Evolutionary conservation across 2,113 vertebrate species (phyloP), one percentile per base, ranked within the genome.

Genomic region (Lagenorhynchus albirostris): DNA sequence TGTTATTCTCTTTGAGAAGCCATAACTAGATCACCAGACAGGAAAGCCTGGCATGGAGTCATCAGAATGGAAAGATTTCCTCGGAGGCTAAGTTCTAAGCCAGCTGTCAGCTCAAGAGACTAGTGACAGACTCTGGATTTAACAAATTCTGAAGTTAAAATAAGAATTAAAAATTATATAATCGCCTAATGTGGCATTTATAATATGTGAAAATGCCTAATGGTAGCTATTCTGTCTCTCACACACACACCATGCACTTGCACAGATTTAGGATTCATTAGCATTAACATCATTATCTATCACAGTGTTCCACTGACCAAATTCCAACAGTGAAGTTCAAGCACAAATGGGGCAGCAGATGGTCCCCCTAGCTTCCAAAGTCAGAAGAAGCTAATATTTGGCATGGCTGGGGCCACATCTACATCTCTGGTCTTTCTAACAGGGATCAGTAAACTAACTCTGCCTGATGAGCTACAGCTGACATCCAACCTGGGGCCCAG

Each of bases 281-380:
- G 63, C 84, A 77, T 91, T 88, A 80, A 91, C 67, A 33, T 68
- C 38, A 70, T 80, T 94, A 93, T 82, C 86, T 77, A 65, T 74
- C 68, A 36, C 21, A 71, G n/a, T 76, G 14, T 53, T 67, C 50
- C 80, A 92, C 83, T 96, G 80, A 95, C 89, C 74, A 80, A 84
- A 92, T 88, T 94, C 79, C 76, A 84, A 65, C 79, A 76, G 74
- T n/a, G 89, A 97, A 88, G 25, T 94, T 65, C 63, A 96, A 97
- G 60, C 38, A 94, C 90, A 97, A 96, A 97, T 97, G 94, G 47
- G 60, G 65, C 79, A 95, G 80, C 97, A 98, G 98, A 98, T 98
- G 98, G 98, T 87, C 90, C 80, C 90, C 58, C 84, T 87, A 58
- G 87, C 38, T 96, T 96, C 94, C 95, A 96, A 93, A 92, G 92